phyloP scores from a whole-genome alignment of 2,888 invertebrate species.

The Patella ulyssiponensis region DNA sequence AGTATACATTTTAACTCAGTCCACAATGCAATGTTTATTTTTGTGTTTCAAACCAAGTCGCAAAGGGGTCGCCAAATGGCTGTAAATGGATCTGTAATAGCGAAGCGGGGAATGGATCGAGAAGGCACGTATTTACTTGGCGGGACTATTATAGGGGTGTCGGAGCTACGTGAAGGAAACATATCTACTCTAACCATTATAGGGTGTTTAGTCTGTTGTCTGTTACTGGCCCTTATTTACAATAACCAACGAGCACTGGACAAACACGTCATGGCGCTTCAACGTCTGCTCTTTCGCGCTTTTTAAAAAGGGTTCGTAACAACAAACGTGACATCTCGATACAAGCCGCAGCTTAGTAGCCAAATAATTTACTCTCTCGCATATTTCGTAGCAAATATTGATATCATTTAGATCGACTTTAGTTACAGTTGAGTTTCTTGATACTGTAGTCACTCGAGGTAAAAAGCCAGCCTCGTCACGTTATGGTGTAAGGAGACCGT shows the following conservation, averaged over 20 bases:
- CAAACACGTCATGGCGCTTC: constrained; percentile 5
- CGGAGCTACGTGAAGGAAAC: not conserved
- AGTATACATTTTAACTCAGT: too few relatives aligned
- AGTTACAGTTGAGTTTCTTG: constrained; percentile 9
- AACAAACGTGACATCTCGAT: constrained; percentile 1
- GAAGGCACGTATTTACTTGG: too few relatives aligned
- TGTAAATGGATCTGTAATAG: not conserved
- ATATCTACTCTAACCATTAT: constrained; percentile 2
- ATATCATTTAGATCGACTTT: constrained; percentile 11
- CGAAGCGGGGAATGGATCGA: too few relatives aligned
- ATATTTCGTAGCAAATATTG: not conserved
- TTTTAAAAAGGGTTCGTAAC: constrained; percentile 4
- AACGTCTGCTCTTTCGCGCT: constrained; percentile 5
- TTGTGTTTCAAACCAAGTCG: not conserved
- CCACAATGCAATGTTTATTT: too few relatives aligned
- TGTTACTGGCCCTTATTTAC: not conserved
- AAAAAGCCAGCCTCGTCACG: not conserved
- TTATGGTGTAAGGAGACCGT: not conserved
- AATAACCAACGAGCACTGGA: not conserved
- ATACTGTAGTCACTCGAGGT: not conserved
- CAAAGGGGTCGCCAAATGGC: not conserved
- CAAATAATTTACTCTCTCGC: not conserved
- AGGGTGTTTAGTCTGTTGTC: not conserved
- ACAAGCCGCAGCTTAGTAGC: constrained; percentile 5
- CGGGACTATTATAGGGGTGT: too few relatives aligned